phyloP scores from a whole-genome alignment of 2,113 vertebrate genomes.

The Notothenia rossii region DNA sequence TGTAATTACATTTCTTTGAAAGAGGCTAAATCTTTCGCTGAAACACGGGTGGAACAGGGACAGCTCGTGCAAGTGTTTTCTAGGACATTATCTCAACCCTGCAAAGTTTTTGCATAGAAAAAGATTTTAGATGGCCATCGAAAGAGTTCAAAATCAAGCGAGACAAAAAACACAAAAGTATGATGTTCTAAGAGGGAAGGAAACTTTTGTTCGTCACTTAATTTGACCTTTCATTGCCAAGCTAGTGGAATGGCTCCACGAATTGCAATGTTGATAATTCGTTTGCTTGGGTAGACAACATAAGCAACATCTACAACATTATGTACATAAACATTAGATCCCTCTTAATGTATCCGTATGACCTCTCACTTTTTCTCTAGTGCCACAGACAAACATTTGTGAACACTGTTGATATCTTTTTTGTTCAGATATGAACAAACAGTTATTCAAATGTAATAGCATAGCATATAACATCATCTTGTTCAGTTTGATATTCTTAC shows the following conservation, averaged over 20 bases:
- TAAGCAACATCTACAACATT: too few species aligned
- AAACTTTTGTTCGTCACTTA: neutral
- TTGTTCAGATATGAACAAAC: too few species aligned
- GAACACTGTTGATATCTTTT: too few species aligned
- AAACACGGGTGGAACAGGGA: conserved; percentile 1
- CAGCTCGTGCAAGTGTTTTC: conserved; percentile 1
- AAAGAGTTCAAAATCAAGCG: neutral
- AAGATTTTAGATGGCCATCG: neutral
- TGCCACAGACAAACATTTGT: too few species aligned
- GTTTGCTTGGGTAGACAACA: neutral
- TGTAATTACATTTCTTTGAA: conserved; percentile 26
- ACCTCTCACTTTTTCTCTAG: too few species aligned
- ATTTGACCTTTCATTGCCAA: neutral
- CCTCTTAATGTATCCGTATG: too few species aligned
- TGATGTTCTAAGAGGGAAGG: neutral
- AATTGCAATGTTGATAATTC: neutral
- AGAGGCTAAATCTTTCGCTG: neutral
- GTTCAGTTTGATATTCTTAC: too few species aligned
- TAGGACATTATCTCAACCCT: neutral
- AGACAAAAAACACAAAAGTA: neutral
- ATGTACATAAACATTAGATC: too few species aligned
- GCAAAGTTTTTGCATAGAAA: neutral
- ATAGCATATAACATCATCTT: too few species aligned
- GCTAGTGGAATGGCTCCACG: neutral
- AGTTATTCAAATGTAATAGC: too few species aligned